Evolutionary conservation across 2,888 invertebrate species (phyloP), one percentile per base, ranked within the genome.

Genomic region (Phengaris arion): DNA sequence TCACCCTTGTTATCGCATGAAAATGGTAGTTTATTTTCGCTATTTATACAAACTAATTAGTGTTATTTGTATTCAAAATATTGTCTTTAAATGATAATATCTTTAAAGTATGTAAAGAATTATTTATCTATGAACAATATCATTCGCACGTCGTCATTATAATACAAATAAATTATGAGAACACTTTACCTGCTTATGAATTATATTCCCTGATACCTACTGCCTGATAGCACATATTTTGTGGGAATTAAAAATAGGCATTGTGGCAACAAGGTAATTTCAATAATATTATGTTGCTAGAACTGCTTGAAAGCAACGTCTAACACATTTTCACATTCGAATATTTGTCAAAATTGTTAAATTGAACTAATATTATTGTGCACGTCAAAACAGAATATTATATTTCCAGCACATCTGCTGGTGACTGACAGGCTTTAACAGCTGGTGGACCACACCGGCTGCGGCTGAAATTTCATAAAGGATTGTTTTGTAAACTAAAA

Each of bases 381-480:
- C 70, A 72, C 12, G 72, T 72, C 72, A 72, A 22, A 72, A 72
- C 72, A 72, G 22, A 72, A 72, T 72, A 72, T 72, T 72, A 15
- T 52, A 54, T 72, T 72, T 54, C 72, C 54, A 54, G 52, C 52
- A 35, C 72, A 72, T 52, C 51, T 72, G 72, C 72, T 10, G 35
- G 22, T 72, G 72, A 72, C 7, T 72, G 72, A 72, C 72, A 54
- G 10, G 52, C 48, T 72, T 45, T 12, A 52, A 72, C 72, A 72
- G 72, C 70, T 70, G 70, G 6, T 52, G 51, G 72, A 72, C 72
- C 72, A 70, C 70, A 72, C 72, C 64, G 64, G 6, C 35, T 45
- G 64, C 64, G 64, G 64, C 64, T 64, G 64, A 64, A 35, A 64
- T 64, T 64, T 64, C 64, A 64, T 64, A 64, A 64, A 64, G 64